Base-by-base conservation (phyloP, 2,888 invertebrate genomes). In the Calameuta idolon region DNA sequence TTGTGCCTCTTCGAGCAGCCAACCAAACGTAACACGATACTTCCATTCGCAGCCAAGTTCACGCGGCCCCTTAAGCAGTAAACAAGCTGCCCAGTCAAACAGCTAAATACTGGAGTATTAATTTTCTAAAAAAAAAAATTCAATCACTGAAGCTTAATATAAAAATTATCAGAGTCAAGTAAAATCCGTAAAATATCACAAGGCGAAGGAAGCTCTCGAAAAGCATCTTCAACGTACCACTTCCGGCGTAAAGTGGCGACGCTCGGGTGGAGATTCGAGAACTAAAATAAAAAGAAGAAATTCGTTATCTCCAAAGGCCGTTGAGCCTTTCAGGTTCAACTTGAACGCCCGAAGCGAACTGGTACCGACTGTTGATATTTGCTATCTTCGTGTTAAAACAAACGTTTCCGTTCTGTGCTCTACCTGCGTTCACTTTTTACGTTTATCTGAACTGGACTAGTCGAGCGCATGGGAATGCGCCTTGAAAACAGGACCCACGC, bases 381-480 rank as follows among this genome's bases (percentile, higher is more conserved):
- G 23, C 37, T 74, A 74, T 74, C 74, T 74, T n/a, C 69, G 11
- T 35, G 69, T 76, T 76, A 78, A 78, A 78, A 78, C 78, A 75
- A 40, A 69, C 75, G 69, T 71, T 78, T 78, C 78, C 78, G 78
- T 37, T 75, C 31, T 23, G 71, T 55, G 71, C 30, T 34, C 9
- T n/a, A n/a, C 23, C 30, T 74, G n/a, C 12, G 15, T 34, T 34
- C 31, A 3, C 37, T n/a, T 74, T 40, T 74, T 23, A 12, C 37
- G 23, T 34, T 34, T 34, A 33, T 74, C 37, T 30, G n/a, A 30
- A 30, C 34, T 23, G 55, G 23, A 55, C 55, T 55, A 55, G 1
- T 55, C 55, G 23, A 23, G 55, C 55, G 9, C 35, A 74, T 74
- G 74, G 74, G 74, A 74, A 74, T 34, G 5, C 74, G 30, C n/a